phyloP scores from a whole-genome alignment of 2,113 vertebrate species.

The Sialia sialis region DNA sequence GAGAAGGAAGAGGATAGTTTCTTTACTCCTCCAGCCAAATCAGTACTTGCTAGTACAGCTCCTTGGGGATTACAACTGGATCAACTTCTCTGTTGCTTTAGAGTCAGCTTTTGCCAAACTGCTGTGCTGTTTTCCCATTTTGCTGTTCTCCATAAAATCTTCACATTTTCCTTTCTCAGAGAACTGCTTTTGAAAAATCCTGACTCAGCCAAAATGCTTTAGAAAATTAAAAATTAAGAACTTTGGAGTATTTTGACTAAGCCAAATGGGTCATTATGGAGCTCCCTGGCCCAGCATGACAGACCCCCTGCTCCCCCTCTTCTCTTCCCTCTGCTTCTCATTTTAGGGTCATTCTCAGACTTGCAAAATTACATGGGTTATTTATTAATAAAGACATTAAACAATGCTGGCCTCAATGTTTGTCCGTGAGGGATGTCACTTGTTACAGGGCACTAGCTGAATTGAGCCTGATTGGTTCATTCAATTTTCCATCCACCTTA shows the following conservation, averaged over 20 bases:
- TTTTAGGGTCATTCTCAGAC: not conserved
- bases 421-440: not conserved
- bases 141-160: not conserved
- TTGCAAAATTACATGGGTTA: not conserved
- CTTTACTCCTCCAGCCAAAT: not conserved
- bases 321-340: rapidly evolving
- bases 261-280: not conserved
- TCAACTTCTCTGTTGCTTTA: not conserved
- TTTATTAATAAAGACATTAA: not conserved
- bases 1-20: not conserved
- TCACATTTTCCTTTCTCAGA: not conserved
- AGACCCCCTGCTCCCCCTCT: rapidly evolving
- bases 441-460: not conserved
- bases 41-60: not conserved
- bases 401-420: not conserved
- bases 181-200: not conserved
- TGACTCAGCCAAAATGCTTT: not conserved
- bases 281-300: not conserved
- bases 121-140: not conserved
- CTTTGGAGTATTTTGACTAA: not conserved
- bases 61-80: not conserved
- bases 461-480: not conserved
- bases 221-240: not conserved
- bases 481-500: not conserved
- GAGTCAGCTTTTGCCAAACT: not conserved